Evolutionary conservation across 2,888 invertebrate species (phyloP).

Genomic region (Boloria selene): DNA sequence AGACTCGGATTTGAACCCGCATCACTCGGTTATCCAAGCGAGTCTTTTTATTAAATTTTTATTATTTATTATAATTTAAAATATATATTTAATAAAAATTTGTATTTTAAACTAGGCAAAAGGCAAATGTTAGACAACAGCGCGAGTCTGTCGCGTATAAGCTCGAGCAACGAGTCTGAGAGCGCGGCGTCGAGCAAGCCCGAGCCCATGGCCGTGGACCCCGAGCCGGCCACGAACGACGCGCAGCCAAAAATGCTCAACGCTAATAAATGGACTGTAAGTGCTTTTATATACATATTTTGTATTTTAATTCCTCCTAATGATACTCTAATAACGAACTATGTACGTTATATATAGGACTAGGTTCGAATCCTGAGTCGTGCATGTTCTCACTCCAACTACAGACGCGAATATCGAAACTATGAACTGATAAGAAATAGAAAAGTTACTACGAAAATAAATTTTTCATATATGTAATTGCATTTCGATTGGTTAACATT

Average conservation of each 20-base stretch:
- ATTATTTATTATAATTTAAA: too few relatives aligned
- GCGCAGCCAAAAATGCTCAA: constrained; percentile 54
- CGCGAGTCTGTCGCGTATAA: constrained; percentile 59
- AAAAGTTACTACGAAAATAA: too few relatives aligned
- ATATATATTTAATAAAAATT: too few relatives aligned
- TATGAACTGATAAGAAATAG: too few relatives aligned
- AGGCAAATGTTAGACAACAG: constrained; percentile 67
- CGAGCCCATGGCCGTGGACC: constrained; percentile 30
- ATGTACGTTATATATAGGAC: not conserved
- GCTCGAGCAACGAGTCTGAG: constrained; percentile 73
- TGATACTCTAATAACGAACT: not conserved
- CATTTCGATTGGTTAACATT: too few relatives aligned
- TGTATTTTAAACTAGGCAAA: constrained; percentile 70
- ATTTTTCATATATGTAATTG: too few relatives aligned
- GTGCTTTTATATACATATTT: constrained; percentile 42
- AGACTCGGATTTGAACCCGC: too few relatives aligned
- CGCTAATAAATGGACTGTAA: constrained; percentile 69
- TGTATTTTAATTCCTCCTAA: not conserved
- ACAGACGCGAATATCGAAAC: too few relatives aligned
- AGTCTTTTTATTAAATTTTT: too few relatives aligned
- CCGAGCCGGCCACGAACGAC: constrained; percentile 37
- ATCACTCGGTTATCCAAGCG: too few relatives aligned
- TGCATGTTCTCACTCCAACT: too few relatives aligned
- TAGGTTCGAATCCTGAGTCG: not conserved
- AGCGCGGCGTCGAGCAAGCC: constrained; percentile 24